phyloP scores from a whole-genome alignment of 2,113 vertebrate species.

The Orthochromis malagaraziensis region DNA sequence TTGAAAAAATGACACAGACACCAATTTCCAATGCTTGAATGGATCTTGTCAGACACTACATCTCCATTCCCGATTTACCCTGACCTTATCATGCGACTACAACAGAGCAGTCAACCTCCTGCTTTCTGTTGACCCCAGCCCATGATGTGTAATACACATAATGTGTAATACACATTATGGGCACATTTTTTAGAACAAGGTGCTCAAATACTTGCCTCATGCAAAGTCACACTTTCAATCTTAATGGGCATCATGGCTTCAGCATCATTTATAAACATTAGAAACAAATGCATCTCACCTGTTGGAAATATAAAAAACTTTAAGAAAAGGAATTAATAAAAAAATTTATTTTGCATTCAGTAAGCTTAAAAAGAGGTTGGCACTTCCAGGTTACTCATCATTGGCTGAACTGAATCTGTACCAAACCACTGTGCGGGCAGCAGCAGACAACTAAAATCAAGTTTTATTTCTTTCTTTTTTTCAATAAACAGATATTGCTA shows the following conservation, averaged over 20 bases:
- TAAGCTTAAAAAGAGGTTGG: neutral
- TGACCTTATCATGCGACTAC: neutral
- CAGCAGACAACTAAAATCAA: neutral
- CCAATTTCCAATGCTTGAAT: neutral
- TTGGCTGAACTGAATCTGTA: neutral
- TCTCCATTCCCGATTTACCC: neutral
- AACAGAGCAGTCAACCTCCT: neutral
- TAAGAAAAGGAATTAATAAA: neutral
- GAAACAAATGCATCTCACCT: neutral
- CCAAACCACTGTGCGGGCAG: neutral
- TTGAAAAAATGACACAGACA: neutral
- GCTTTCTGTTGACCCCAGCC: neutral
- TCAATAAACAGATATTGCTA: neutral
- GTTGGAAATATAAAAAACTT: neutral
- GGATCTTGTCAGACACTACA: neutral
- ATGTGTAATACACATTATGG: neutral
- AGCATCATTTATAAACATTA: neutral
- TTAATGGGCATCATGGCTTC: neutral
- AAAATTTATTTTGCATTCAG: neutral
- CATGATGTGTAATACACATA: neutral
- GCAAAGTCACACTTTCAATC: neutral
- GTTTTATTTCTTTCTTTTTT: neutral
- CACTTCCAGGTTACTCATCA: neutral
- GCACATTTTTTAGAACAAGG: neutral
- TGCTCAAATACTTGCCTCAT: neutral